phyloP scores from a whole-genome alignment of 2,888 invertebrate species.

The Gymnoscelis rufifasciata region DNA sequence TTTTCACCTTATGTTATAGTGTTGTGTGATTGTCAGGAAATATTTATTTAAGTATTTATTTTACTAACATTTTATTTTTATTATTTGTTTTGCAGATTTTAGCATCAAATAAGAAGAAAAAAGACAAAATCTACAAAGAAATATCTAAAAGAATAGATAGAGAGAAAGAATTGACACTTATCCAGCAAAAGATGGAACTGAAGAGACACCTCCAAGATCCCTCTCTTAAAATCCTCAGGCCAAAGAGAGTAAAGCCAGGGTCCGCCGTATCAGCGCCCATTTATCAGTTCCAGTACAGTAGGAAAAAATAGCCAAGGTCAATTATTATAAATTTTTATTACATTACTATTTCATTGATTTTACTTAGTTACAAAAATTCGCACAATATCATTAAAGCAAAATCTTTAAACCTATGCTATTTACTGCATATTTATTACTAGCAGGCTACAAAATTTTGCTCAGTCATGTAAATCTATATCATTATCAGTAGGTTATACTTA shows the following conservation, averaged over 20 bases:
- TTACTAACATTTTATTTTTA: not conserved
- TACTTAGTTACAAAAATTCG: not conserved
- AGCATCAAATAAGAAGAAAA: constrained; percentile 76
- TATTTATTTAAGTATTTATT: not conserved
- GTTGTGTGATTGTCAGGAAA: no score
- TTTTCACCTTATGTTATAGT: no score
- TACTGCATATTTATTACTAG: no score
- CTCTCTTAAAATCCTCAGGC: constrained; percentile 79
- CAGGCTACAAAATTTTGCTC: no score
- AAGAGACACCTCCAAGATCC: constrained; percentile 81
- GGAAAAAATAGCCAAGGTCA: constrained; percentile 82
- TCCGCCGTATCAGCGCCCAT: constrained; percentile 85
- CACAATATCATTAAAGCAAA: not conserved
- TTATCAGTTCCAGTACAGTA: constrained; percentile 88
- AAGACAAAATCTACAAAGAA: constrained; percentile 84
- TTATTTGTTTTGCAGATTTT: constrained; percentile 47
- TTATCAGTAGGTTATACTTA: no score
- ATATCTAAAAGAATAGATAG: constrained; percentile 86
- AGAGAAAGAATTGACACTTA: constrained; percentile 85
- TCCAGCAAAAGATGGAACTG: constrained; percentile 89
- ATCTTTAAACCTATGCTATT: not conserved
- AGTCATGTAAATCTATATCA: no score
- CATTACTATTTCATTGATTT: constrained; percentile 9
- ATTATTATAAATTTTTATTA: constrained; percentile 15
- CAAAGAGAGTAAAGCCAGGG: constrained; percentile 81